A percentile compares a stretch with the other conserved stretches of the same genome.
Evolutionary conservation across 2,888 invertebrate species (phyloP).

Genomic region (Euproctis similis): DNA sequence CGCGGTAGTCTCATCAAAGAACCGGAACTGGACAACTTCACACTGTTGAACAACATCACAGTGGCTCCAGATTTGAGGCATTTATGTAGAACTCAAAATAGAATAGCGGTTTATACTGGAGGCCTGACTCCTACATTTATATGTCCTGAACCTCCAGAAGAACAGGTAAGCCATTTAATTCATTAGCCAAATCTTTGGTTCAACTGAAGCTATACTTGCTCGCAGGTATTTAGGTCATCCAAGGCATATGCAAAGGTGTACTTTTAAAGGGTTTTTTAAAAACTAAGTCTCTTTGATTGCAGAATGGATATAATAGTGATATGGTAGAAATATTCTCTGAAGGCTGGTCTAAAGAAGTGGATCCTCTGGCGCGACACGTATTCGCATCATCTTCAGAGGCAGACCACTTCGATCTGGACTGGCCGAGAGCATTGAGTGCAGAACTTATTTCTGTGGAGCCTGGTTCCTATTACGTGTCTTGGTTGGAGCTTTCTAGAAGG

Average conservation of each 20-base stretch:
- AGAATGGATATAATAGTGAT: conserved; percentile 79
- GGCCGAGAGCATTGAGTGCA: conserved; percentile 82
- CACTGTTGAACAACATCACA: conserved; percentile 74
- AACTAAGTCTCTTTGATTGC: too few species aligned
- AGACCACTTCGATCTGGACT: conserved; percentile 77
- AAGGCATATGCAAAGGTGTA: too few species aligned
- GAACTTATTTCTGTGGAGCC: conserved; percentile 87
- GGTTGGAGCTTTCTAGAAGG: conserved; percentile 86
- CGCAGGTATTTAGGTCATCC: too few species aligned
- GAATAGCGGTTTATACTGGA: conserved; percentile 86
- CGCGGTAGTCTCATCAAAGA: conserved; percentile 78
- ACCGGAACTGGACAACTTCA: conserved; percentile 65
- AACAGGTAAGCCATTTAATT: conserved; percentile 32
- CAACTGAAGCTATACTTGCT: too few species aligned
- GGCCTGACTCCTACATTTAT: conserved; percentile 77
- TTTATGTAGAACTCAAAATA: conserved; percentile 84
- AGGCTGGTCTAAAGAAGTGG: conserved; percentile 80
- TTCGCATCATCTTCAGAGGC: conserved; percentile 72
- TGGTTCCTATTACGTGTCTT: conserved; percentile 84
- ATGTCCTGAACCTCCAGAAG: conserved; percentile 70
- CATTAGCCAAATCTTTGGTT: too few species aligned
- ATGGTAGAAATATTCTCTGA: conserved; percentile 89
- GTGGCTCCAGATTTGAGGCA: conserved; percentile 72
- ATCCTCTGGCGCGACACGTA: conserved; percentile 74
- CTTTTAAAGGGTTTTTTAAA: too few species aligned